phyloP scores from a whole-genome alignment of 2,113 vertebrate genomes.

The Chiloscyllium plagiosum region DNA sequence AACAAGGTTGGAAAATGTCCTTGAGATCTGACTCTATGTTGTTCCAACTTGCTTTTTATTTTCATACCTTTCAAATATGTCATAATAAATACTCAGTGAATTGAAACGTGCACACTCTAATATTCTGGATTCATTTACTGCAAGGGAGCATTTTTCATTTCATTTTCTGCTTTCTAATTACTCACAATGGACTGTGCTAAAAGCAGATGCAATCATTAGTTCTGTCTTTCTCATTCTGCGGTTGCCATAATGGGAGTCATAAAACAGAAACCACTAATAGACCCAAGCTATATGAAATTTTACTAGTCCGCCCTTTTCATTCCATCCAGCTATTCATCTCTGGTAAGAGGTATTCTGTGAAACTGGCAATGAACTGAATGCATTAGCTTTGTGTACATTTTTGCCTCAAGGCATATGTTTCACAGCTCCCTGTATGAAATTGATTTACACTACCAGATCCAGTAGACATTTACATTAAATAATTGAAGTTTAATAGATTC shows the following conservation, averaged over 20 bases:
- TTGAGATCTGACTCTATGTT: not conserved
- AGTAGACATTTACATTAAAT: constrained; percentile 38
- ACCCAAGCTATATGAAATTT: constrained; percentile 33
- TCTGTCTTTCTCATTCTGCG: not conserved
- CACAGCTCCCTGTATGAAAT: constrained; percentile 18
- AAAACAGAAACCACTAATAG: not conserved
- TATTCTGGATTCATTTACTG: not conserved
- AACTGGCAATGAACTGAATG: not conserved
- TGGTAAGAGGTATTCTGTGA: constrained; percentile 33
- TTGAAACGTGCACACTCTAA: not conserved
- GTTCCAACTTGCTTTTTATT: not conserved
- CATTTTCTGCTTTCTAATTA: not conserved
- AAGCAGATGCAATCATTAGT: constrained; percentile 14
- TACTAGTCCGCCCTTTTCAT: constrained; percentile 9
- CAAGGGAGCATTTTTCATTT: not conserved
- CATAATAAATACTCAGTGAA: not conserved
- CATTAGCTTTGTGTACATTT: constrained; percentile 29
- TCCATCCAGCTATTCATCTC: not conserved
- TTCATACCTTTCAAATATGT: not conserved
- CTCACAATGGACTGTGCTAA: not conserved
- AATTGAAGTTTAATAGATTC: constrained; percentile 39
- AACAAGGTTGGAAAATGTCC: not conserved
- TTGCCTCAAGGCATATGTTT: constrained; percentile 39
- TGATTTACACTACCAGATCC: constrained; percentile 38
- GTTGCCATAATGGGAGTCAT: not conserved